A percentile compares a stretch with the other conserved stretches of the same genome.
Evolutionary conservation across 2,113 vertebrate genomes (phyloP).

Genomic region (Pelobates fuscus): DNA sequence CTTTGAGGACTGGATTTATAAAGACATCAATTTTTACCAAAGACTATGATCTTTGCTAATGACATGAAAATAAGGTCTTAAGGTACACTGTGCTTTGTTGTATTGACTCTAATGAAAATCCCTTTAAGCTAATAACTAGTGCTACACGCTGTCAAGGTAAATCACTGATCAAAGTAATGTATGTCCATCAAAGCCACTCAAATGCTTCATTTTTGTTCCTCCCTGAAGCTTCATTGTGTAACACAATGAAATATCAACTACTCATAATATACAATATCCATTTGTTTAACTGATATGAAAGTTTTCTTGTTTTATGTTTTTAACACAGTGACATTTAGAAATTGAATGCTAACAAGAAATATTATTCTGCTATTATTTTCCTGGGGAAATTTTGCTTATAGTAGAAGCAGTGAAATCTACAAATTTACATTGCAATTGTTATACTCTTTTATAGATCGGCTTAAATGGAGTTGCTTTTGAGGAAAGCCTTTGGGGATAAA

Average conservation of each 20-base stretch:
- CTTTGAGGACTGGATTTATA: no score
- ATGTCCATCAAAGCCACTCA: not conserved
- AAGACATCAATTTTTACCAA: not conserved
- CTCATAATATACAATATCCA: no score
- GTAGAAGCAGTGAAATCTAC: not conserved
- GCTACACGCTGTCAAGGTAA: not conserved
- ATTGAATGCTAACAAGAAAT: no score
- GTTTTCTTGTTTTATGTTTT: no score
- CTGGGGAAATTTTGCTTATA: no score
- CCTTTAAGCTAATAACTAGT: not conserved
- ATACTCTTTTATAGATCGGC: not conserved
- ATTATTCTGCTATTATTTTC: no score
- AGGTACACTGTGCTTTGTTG: not conserved
- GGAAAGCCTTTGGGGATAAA: not conserved
- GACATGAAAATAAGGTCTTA: not conserved
- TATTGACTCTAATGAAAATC: not conserved
- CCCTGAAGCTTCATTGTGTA: no score
- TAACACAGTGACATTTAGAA: no score
- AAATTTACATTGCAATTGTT: not conserved
- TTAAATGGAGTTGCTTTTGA: not conserved
- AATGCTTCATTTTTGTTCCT: not conserved
- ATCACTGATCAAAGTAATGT: not conserved
- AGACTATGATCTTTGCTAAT: not conserved
- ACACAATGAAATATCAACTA: no score
- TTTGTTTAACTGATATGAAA: no score